Evolutionary conservation across 1,140 invertebrate species (phyloP), one percentile per base, ranked within the genome.

Genomic region (Solenopsis invicta): DNA sequence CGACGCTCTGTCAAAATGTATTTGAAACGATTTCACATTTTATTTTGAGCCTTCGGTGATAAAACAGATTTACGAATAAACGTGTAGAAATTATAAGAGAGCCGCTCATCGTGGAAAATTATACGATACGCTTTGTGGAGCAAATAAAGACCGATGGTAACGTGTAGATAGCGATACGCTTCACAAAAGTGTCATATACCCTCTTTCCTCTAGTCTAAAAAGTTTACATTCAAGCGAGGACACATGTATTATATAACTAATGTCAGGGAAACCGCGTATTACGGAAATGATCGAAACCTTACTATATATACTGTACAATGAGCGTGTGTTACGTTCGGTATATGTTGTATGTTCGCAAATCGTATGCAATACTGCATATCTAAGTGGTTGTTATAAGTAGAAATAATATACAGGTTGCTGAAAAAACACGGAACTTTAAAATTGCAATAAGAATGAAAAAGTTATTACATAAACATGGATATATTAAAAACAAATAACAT

Each of bases 131-230:
- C 64, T 81, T 71, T 81, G 48, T 71, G 54, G 50, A 69, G 69
- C 10, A 81, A 71, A 54, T 69, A 50, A n/a, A 71, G 34, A 69
- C 16, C 45, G 16, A 37, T 54, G 54, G 37, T 37, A 21, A 61
- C 24, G 29, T 80, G 45, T 81, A 71, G 16, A 81, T 81, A 81
- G n/a, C 21, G 48, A 69, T 81, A 80, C 13, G 12, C 21, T 13
- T 45, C 48, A 45, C 48, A 81, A 56, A 10, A 81, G 77, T 71
- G 9, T 54, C 8, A 24, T 54, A 24, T 54, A 48, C n/a, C 45
- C 29, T 48, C 21, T 64, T 84, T 84, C 21, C 48, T n/a, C n/a
- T n/a, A 62, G 16, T 85, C 50, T 52, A 24, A 66, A 85, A 77
- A 85, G 29, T 66, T 81, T 29, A 54, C 29, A 29, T 50, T 69